A percentile compares a stretch with the other conserved stretches of the same genome.
Evolutionary conservation across 1,140 invertebrate genomes (phyloP).

Genomic region (Pachypsylla venusta): DNA sequence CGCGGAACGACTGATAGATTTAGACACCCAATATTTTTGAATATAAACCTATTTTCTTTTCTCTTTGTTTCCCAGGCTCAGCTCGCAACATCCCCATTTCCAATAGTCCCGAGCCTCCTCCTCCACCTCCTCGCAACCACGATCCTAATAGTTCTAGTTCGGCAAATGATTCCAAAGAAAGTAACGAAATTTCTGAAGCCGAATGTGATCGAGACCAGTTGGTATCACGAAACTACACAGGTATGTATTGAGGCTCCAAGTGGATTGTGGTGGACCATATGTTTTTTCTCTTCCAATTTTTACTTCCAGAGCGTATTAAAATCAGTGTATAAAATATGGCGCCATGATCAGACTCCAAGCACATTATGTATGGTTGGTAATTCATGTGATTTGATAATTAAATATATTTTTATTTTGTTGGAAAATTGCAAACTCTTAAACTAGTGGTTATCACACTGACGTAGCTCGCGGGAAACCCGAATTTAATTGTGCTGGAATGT

Average conservation of each 20-base stretch:
- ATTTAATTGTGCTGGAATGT: too few relatives aligned
- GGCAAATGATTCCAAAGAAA: conserved; percentile 80
- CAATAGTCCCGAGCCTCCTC: conserved; percentile 58
- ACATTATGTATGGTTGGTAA: too few relatives aligned
- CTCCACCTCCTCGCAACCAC: conserved; percentile 58
- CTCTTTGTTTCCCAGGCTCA: conserved; percentile 45
- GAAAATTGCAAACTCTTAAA: too few relatives aligned
- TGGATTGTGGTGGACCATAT: conserved; percentile 8
- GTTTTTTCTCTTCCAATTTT: conserved; percentile 1
- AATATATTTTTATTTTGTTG: too few relatives aligned
- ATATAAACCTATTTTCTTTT: too few relatives aligned
- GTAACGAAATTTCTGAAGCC: conserved; percentile 83
- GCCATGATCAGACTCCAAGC: too few relatives aligned
- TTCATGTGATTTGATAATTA: too few relatives aligned
- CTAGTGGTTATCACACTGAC: too few relatives aligned
- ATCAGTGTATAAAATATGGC: too few relatives aligned
- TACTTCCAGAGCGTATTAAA: neutral
- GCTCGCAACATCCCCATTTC: conserved; percentile 47
- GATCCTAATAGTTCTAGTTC: conserved; percentile 56
- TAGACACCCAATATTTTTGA: too few relatives aligned
- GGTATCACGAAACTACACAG: conserved; percentile 54
- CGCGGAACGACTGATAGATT: too few relatives aligned
- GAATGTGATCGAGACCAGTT: conserved; percentile 72
- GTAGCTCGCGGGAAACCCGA: too few relatives aligned
- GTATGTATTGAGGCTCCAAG: conserved; percentile 35